Evolutionary conservation across 1,140 invertebrate species (phyloP).

Genomic region (Brachionus rubens): DNA sequence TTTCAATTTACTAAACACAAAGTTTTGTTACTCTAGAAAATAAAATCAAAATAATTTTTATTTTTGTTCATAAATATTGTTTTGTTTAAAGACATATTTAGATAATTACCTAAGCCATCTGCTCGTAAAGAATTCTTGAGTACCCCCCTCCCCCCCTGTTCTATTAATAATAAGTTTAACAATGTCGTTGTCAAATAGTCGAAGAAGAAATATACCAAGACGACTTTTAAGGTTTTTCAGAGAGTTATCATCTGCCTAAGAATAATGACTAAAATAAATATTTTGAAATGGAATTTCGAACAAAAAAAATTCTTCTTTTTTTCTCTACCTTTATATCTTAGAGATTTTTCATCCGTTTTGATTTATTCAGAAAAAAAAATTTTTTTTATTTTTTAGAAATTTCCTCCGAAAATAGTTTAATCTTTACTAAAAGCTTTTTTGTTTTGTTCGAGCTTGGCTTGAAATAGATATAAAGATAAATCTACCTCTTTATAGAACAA

Average conservation of each 20-base stretch:
- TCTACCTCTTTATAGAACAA: background rate
- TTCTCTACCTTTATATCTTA: background rate
- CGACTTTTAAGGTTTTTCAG: background rate
- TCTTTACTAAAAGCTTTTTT: conserved; percentile 24
- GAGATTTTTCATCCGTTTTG: conserved; percentile 18
- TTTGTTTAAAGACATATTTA: background rate
- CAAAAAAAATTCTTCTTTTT: too few species aligned
- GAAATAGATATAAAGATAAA: conserved; percentile 21
- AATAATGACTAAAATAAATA: conserved; percentile 41
- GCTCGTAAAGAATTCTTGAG: background rate
- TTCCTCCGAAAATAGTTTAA: conserved; percentile 28
- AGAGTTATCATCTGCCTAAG: conserved; percentile 38
- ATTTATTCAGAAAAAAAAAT: background rate
- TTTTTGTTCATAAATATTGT: background rate
- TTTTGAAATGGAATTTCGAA: conserved; percentile 28
- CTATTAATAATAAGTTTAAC: background rate
- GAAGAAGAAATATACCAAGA: conserved; percentile 24
- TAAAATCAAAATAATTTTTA: background rate
- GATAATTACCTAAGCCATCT: background rate
- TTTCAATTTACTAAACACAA: background rate
- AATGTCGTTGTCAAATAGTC: background rate
- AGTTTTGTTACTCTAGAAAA: too few species aligned
- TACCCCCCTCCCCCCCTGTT: background rate
- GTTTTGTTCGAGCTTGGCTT: background rate
- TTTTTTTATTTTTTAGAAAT: too few species aligned